Evolutionary conservation across 2,888 invertebrate species (phyloP).

Genomic region (Brachylomia viminalis): DNA sequence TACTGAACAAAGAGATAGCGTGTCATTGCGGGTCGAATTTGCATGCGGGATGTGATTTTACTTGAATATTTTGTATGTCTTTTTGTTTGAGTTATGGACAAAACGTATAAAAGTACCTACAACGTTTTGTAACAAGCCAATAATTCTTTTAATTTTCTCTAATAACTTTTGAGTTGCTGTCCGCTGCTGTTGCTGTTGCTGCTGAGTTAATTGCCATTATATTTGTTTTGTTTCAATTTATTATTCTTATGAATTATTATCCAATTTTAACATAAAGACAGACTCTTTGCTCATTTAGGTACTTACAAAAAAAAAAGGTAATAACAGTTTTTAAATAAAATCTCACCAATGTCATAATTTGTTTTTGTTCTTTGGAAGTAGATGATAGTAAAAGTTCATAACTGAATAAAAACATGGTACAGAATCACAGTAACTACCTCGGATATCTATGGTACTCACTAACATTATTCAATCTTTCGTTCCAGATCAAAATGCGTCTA

Average conservation of each 20-base stretch:
- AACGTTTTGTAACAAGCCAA: neutral
- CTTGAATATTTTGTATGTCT: neutral
- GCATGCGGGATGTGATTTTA: neutral
- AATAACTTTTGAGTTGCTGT: neutral
- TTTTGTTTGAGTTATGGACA: neutral
- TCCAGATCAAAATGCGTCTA: conserved; percentile 68
- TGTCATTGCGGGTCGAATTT: conserved; percentile 5
- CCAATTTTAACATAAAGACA: neutral
- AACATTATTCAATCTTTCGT: neutral
- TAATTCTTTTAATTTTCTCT: neutral
- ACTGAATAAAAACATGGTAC: neutral
- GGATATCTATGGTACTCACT: too few relatives aligned
- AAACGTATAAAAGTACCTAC: neutral
- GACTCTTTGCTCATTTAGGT: neutral
- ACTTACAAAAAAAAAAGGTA: neutral
- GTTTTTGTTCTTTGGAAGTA: neutral
- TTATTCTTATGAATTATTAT: neutral
- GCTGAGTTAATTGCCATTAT: too few relatives aligned
- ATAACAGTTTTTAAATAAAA: neutral
- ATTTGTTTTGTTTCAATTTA: neutral
- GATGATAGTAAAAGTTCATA: neutral
- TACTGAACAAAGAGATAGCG: conserved; percentile 34
- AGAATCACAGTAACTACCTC: too few relatives aligned
- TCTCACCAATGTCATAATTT: neutral
- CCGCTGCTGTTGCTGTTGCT: too few relatives aligned